A percentile compares a stretch with the other conserved stretches of the same genome.
These are phyloP conservation scores for Hydriomena furcata DNA, from an alignment of 2,888 invertebrate species.

Conservation along the genomic window DNA sequence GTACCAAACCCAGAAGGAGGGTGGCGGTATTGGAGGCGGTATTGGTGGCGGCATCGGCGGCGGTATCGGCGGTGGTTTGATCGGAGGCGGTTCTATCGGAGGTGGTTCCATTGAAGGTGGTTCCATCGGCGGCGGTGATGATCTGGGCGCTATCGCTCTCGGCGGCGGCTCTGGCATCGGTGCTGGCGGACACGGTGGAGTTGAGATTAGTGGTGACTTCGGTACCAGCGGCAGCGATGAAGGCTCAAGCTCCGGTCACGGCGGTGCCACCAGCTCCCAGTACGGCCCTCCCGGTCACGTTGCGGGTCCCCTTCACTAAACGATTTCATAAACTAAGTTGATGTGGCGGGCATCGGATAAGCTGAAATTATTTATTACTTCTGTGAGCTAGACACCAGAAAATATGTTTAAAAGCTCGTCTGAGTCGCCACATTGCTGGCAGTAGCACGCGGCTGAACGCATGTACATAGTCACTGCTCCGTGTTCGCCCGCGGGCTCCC, in stretches of 20 bases:
- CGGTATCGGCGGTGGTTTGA: constrained; percentile 48
- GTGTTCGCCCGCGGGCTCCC: constrained; percentile 54
- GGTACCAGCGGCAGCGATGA: constrained; percentile 61
- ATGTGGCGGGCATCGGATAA: constrained; percentile 55
- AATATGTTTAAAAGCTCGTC: constrained; percentile 17
- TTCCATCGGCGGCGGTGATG: constrained; percentile 54
- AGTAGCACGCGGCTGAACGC: constrained; percentile 54
- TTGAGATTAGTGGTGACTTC: constrained; percentile 60
- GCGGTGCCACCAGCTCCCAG: constrained; percentile 73
- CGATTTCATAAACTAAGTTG: constrained; percentile 35
- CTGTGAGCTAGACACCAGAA: constrained; percentile 32
- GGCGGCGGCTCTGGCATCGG: constrained; percentile 51
- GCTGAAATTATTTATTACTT: constrained; percentile 60
- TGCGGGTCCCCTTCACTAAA: constrained; percentile 77
- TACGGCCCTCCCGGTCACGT: constrained; percentile 81
- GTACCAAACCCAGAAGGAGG: constrained; percentile 88
- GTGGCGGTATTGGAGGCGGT: constrained; percentile 67
- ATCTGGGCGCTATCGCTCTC: constrained; percentile 52
- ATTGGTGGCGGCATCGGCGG: constrained; percentile 60
- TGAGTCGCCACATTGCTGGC: constrained; percentile 41
- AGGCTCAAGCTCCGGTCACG: constrained; percentile 54
- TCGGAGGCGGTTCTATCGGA: constrained; percentile 47
- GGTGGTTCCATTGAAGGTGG: constrained; percentile 63
- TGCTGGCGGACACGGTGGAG: constrained; percentile 57
- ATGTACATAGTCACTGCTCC: constrained; percentile 70